Evolutionary conservation across 2,888 invertebrate genomes (phyloP).

Genomic region (Cantharis rufa): DNA sequence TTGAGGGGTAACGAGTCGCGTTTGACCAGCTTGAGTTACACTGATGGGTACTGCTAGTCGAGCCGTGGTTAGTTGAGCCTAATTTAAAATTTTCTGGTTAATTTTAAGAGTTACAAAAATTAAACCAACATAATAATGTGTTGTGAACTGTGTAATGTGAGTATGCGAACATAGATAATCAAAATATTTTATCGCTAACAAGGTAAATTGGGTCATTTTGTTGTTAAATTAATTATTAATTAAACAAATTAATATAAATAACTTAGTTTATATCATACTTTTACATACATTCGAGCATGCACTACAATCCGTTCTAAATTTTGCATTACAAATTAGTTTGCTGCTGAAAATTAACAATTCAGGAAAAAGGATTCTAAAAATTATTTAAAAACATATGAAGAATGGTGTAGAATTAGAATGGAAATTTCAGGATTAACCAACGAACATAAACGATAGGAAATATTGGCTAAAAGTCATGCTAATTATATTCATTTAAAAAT

Average conservation of each 20-base stretch:
- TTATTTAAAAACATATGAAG: background rate
- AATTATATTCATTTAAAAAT: too few relatives aligned
- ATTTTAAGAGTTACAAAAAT: background rate
- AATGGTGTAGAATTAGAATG: too few relatives aligned
- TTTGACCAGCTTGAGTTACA: conserved; percentile 42
- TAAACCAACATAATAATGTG: background rate
- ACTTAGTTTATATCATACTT: too few relatives aligned
- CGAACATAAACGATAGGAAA: too few relatives aligned
- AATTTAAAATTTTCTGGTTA: background rate
- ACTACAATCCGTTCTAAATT: background rate
- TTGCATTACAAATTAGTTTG: background rate
- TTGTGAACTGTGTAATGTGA: background rate
- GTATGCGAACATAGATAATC: background rate
- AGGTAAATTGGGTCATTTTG: background rate
- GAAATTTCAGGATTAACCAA: too few relatives aligned
- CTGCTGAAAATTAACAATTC: conserved; percentile 6
- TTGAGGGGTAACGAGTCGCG: conserved; percentile 47
- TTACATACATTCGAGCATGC: too few relatives aligned
- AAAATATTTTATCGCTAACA: background rate
- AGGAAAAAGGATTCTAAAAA: conserved; percentile 6
- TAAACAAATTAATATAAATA: too few relatives aligned
- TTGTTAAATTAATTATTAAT: too few relatives aligned
- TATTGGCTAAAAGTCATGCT: too few relatives aligned
- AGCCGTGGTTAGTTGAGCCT: conserved; percentile 49
- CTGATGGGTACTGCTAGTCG: conserved; percentile 49